phyloP scores from a whole-genome alignment of 64 coral and sea anemone genomes.

The Astreopora myriophthalma region DNA sequence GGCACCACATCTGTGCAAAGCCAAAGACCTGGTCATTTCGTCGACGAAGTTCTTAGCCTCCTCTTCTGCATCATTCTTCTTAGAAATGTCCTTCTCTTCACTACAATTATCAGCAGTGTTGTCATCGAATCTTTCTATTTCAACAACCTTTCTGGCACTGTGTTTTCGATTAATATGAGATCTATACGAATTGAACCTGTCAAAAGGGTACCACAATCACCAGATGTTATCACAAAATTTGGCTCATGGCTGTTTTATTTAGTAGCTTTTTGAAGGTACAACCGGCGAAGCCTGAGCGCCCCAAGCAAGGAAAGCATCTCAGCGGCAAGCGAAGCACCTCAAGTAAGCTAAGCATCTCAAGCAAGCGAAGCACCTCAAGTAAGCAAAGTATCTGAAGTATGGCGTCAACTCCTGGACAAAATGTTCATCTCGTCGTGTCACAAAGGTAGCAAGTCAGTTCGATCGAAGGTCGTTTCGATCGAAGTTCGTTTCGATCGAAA shows the following conservation, averaged over 20 bases:
- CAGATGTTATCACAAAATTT: constrained; percentile 61
- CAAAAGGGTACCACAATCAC: constrained; percentile 66
- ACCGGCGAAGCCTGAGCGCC: not conserved
- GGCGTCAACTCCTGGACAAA: too few relatives aligned
- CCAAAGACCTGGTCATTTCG: constrained; percentile 56
- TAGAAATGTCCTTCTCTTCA: not conserved
- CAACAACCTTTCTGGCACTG: not conserved
- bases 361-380: too few relatives aligned
- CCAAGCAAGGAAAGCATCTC: too few relatives aligned
- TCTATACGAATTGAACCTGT: constrained; percentile 65
- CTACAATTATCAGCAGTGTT: not conserved
- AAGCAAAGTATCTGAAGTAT: too few relatives aligned
- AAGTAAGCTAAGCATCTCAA: too few relatives aligned
- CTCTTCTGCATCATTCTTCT: not conserved
- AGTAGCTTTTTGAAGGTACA: not conserved
- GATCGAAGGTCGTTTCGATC: too few relatives aligned
- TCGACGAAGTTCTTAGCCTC: constrained; percentile 4
- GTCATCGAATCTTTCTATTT: not conserved
- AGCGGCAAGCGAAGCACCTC: too few relatives aligned
- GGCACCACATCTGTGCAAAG: too few relatives aligned
- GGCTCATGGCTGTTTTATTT: constrained; percentile 72
- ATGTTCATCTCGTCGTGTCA: too few relatives aligned
- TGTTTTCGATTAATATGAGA: constrained; percentile 63
- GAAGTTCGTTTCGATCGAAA: too few relatives aligned
- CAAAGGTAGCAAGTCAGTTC: too few relatives aligned